Percentiles rank a stretch among this genome's conserved stretches.
phyloP scores from a whole-genome alignment of 2,113 vertebrate species.

The Furnarius figulus region DNA sequence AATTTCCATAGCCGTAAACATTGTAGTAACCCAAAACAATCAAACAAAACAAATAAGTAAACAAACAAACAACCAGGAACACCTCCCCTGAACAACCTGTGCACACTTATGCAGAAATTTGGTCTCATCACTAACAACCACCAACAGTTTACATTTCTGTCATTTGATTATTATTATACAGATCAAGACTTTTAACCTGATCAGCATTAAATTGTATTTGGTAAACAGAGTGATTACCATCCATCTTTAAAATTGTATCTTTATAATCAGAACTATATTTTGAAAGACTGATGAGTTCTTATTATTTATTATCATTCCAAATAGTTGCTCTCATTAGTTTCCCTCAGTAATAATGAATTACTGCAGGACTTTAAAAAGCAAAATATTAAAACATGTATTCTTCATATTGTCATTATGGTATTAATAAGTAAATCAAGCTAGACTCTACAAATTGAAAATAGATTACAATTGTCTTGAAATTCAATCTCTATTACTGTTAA shows the following conservation, averaged over 20 bases:
- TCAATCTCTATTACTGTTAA: not conserved
- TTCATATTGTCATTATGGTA: not conserved
- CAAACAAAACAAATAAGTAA: not conserved
- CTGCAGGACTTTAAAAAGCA: not conserved
- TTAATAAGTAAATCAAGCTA: not conserved
- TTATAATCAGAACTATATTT: not conserved
- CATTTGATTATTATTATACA: not conserved
- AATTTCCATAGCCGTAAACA: not conserved
- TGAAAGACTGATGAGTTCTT: not conserved
- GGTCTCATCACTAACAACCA: not conserved
- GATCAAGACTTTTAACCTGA: not conserved
- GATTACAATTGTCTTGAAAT: not conserved
- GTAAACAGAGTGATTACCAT: not conserved
- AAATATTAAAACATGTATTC: not conserved
- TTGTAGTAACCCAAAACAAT: not conserved
- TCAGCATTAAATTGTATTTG: not conserved
- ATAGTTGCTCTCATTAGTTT: not conserved
- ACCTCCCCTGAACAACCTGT: not conserved
- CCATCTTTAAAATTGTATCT: not conserved
- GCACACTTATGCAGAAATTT: not conserved
- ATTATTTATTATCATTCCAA: not conserved
- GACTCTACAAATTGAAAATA: not conserved
- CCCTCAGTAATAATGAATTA: not conserved
- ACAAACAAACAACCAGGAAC: not conserved
- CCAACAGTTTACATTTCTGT: not conserved